Evolutionary conservation across 2,888 invertebrate genomes (phyloP).

Genomic region (Anodontia alba): DNA sequence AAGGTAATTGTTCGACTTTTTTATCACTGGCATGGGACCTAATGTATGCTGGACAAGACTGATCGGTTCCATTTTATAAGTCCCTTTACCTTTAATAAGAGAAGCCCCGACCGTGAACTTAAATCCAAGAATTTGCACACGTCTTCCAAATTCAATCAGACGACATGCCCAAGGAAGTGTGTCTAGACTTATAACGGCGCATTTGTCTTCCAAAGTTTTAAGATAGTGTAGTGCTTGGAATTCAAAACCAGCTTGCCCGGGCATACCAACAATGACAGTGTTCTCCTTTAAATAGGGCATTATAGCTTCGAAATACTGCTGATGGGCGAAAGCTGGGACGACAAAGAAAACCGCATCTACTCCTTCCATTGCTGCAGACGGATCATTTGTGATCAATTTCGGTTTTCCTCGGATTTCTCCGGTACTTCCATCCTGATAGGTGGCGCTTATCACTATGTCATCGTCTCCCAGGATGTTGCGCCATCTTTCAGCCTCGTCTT

Average conservation of each 20-base stretch:
- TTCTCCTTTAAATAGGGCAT: conserved; percentile 67
- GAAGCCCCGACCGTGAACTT: conserved; percentile 70
- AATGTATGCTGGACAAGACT: conserved; percentile 65
- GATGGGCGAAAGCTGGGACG: conserved; percentile 79
- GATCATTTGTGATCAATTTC: conserved; percentile 70
- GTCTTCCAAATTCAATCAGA: conserved; percentile 68
- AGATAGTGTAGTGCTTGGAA: conserved; percentile 68
- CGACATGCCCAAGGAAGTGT: conserved; percentile 78
- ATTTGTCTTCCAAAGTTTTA: conserved; percentile 53
- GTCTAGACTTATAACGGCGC: conserved; percentile 69
- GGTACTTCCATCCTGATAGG: conserved; percentile 51
- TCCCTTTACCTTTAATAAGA: conserved; percentile 58
- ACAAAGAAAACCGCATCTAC: conserved; percentile 72
- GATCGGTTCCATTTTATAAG: conserved; percentile 53
- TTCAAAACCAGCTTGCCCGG: conserved; percentile 78
- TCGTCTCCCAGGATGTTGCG: conserved; percentile 58
- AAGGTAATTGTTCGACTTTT: conserved; percentile 66
- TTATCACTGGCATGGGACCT: conserved; percentile 66
- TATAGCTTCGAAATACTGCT: conserved; percentile 71
- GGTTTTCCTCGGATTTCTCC: conserved; percentile 64
- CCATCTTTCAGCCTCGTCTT: conserved; percentile 77
- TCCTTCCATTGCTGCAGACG: conserved; percentile 65
- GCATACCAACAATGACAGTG: conserved; percentile 72
- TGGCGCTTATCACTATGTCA: conserved; percentile 54
- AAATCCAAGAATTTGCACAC: conserved; percentile 70